Conservation (phyloP, 1,140 invertebrate genomes). For the Akabosia matsudoensis region DNA sequence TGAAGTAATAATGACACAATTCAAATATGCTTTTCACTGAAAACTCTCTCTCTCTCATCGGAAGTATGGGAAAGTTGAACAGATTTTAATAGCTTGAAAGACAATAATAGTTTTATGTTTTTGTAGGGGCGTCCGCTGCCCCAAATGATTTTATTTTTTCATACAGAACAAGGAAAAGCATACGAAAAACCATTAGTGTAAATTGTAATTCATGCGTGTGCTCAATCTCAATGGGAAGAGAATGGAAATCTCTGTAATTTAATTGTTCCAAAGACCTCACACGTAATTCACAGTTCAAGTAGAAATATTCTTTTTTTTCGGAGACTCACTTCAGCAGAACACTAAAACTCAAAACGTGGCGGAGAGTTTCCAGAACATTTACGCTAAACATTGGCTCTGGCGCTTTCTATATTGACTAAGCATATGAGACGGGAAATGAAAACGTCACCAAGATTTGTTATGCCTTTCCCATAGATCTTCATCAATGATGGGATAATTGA, state of each 20-base stretch:
- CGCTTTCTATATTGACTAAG: not conserved
- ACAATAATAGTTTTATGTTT: too few species aligned
- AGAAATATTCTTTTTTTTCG: not conserved
- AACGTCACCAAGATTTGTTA: conserved; percentile 10
- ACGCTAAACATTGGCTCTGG: not conserved
- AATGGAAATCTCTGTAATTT: not conserved
- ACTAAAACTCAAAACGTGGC: too few species aligned
- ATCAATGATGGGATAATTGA: conserved; percentile 17
- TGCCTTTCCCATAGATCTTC: conserved; percentile 20
- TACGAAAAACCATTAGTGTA: not conserved
- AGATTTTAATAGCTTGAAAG: too few species aligned
- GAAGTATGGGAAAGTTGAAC: too few species aligned
- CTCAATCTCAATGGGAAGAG: not conserved
- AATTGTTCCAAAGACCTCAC: conserved; percentile 22
- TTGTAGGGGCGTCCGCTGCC: not conserved
- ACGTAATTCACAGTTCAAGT: not conserved
- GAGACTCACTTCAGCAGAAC: too few species aligned
- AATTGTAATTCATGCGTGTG: not conserved
- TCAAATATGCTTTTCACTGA: too few species aligned
- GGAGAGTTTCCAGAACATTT: conserved; percentile 4
- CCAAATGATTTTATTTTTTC: not conserved
- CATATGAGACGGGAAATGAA: conserved; percentile 22
- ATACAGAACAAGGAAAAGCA: not conserved
- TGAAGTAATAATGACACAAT: too few species aligned
- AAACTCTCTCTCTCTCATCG: too few species aligned